phyloP scores from a whole-genome alignment of 1,140 invertebrate species.

The Babylonia areolata region DNA sequence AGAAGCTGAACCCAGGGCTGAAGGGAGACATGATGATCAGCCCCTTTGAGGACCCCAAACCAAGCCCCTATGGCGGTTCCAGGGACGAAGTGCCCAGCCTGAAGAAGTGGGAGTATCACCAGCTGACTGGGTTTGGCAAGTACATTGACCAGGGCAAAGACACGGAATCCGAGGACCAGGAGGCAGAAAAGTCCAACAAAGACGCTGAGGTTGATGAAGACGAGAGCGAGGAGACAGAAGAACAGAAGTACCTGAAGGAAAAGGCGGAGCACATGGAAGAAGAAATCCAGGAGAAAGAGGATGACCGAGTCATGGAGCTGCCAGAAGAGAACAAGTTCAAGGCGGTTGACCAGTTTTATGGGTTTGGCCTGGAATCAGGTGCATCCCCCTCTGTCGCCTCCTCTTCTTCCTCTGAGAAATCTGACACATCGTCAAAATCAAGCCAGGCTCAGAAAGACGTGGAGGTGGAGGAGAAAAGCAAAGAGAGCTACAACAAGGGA shows the following conservation, averaged over 20 bases:
- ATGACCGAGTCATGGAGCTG: constrained; percentile 33
- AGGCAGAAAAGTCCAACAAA: neutral
- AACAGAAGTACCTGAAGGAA: constrained; percentile 42
- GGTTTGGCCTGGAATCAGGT: constrained; percentile 14
- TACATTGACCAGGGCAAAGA: constrained; percentile 35
- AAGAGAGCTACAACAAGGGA: constrained; percentile 41
- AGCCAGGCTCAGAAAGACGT: constrained; percentile 15
- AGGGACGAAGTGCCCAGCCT: constrained; percentile 18
- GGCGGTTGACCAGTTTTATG: constrained; percentile 30
- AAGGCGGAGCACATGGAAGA: constrained; percentile 31
- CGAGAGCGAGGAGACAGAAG: constrained; percentile 22
- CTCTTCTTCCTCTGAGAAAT: constrained; percentile 37
- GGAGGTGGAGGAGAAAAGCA: neutral
- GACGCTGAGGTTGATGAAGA: neutral
- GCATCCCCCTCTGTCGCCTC: constrained; percentile 17
- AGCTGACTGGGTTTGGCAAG: constrained; percentile 31
- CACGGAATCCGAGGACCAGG: constrained; percentile 18
- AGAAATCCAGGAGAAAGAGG: constrained; percentile 44
- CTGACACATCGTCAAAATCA: constrained; percentile 27
- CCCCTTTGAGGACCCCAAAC: constrained; percentile 36
- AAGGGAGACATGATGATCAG: constrained; percentile 27
- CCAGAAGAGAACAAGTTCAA: constrained; percentile 34
- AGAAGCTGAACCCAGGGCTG: constrained; percentile 20
- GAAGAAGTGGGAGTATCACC: constrained; percentile 14
- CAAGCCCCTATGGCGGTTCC: neutral